Evolutionary conservation across 2,888 invertebrate genomes (phyloP), one percentile per base, ranked within the genome.

Genomic region (Chrysodeixis includens): DNA sequence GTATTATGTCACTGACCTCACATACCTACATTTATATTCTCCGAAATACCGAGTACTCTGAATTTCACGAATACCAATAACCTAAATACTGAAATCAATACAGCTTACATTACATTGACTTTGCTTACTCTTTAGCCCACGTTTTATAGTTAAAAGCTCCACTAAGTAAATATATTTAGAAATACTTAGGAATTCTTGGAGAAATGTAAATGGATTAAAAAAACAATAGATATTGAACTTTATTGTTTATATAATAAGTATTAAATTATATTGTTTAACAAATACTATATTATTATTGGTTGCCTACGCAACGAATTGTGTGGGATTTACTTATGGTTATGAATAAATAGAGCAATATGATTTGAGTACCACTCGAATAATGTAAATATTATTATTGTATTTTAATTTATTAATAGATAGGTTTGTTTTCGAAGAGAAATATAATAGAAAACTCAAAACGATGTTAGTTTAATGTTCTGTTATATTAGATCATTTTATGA

Each of bases 371-470:
- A 10, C 46, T 49, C 40, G 40, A n/a, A 18, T 49, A 49, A 49
- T 49, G 18, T 20, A 1, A 49, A 49, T 49, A 20, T n/a, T 40
- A 40, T 40, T n/a, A n/a, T 40, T 40, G 4, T n/a, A n/a, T 40
- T n/a, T 6, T 3, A 6, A 40, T 40, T 40, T 35, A 35, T 35
- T 12, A 35, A 35, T 12, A 2, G 2, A 10, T 26, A 3, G 35
- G 10, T 4, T 10, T 35, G 10, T 18, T 52, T 14, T 53, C 32
- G 12, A 63, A 74, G 8, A 46, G n/a, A 70, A 16, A 59, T 46
- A 76, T 59, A 53, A 56, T 60, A 58, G 60, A 58, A 62, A 63
- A 10, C 44, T n/a, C n/a, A n/a, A n/a, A n/a, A n/a, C n/a, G n/a
- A 6, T 26, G 26, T 26, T 26, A 26, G 2, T 26, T 26, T 26